Evolutionary conservation across 2,113 vertebrate species (phyloP), one percentile per base, ranked within the genome.

Genomic region (Varanus komodoensis): DNA sequence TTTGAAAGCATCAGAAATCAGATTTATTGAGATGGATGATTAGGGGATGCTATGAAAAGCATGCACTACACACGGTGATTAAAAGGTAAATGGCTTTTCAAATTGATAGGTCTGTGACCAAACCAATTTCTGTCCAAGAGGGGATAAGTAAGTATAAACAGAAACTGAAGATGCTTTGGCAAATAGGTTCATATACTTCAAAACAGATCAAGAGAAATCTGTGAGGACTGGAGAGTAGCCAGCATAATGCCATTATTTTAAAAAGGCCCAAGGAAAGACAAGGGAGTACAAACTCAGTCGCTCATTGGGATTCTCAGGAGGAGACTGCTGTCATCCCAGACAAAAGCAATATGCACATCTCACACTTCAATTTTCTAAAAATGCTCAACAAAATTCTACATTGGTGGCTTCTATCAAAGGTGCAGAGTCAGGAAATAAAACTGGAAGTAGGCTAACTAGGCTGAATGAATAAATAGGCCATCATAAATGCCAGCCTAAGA

Each of bases 111-210:
- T 82, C 84, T 81, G 52, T 1, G 71, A 91, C 69, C 87, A 95
- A 96, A 85, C 73, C 44, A 92, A 54, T 57, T 0, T 86, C 48
- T 86, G 88, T 71, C 79, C 38, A 92, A 78, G 71, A 92, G 85
- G 67, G 38, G 54, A 93, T 94, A 94, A 91, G 38, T 44, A 94
- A 95, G 82, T 68, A 86, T 93, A 69, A 17, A 89, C 1, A 93
- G 84, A 95, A 95, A 91, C 15, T 91, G 87, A 88, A 95, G 88
- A 83, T 86, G 6, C 17, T 90, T 92, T 96, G 92, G 75, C 73
- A 94, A 91, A 89, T 25, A 84, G 88, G 95, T 95, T 95, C 90
- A 93, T 92, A 38, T 88, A 89, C 74, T 93, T 96, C 86, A 94
- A 91, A 95, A 92, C 2, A 87, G 71, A 95, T 89, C 75, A 89